Evolutionary conservation across 2,113 vertebrate genomes (phyloP), one percentile per base, ranked within the genome.

Genomic region (Procavia capensis): DNA sequence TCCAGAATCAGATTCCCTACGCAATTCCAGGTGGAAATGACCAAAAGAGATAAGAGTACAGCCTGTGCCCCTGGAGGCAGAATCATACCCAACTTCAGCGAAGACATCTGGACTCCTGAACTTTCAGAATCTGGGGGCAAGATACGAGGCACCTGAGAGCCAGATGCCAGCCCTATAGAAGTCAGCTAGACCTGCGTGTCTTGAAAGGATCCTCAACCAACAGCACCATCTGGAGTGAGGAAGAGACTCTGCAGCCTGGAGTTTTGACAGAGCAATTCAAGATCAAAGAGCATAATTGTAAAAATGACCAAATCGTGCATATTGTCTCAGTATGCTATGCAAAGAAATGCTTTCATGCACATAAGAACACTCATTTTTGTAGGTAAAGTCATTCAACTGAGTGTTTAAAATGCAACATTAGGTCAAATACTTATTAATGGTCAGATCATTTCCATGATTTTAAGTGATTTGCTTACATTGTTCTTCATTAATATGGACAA

Each of bases 301-400:
- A 72, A 3, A 78, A 45, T 74, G 63, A 88, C 39, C 50, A 64
- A 92, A 43, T 59, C 5, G 3, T 66, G 43, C 19, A 34, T 72
- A 43, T 29, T 84, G 61, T 79, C 34, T 79, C 72, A 84, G 72
- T 39, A 66, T 47, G 11, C 76, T 91, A n/a, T 22, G 27, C 45
- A 83, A 72, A 41, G 43, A 93, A 83, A 74, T 85, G 61, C 36
- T 43, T 91, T 91, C 64, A 72, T 79, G 54, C 19, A 64, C 29
- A 22, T 59, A 91, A 88, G 63, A 91, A 93, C 43, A 19, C 36
- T 76, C 45, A 81, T 41, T 64, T 29, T 74, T 88, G 39, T 43
- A 11, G 72, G 72, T 27, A 88, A 43, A 93, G 39, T 34, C 43
- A 84, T 83, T 57, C 57, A 72, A 95, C 39, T 34, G 36, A 93